Conservation (phyloP, 2,113 vertebrate species). For the Cichladusa arquata region DNA sequence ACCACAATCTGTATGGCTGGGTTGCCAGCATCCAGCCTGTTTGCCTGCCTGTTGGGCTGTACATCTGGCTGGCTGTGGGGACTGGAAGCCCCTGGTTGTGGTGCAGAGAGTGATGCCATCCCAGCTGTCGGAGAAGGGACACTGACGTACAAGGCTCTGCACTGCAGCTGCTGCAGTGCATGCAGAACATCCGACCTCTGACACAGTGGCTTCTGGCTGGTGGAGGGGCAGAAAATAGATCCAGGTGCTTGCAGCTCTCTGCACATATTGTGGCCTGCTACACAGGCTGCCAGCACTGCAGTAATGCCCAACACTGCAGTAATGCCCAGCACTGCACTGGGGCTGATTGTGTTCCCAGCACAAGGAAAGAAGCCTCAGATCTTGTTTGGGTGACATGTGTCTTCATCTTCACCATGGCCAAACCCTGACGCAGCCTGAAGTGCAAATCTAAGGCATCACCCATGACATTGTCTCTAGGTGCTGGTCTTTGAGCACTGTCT, state of each 20-base stretch:
- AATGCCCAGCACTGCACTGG: not conserved
- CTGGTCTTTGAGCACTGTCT: accelerated
- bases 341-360: accelerated
- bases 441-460: not conserved
- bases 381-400: not conserved
- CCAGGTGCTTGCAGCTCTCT: not conserved
- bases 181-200: accelerated
- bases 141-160: accelerated
- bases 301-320: not conserved
- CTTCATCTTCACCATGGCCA: not conserved
- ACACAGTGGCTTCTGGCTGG: not conserved
- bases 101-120: not conserved
- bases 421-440: not conserved
- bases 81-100: not conserved
- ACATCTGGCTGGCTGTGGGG: not conserved
- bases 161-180: accelerated
- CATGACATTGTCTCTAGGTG: not conserved
- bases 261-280: not conserved
- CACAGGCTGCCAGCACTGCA: not conserved
- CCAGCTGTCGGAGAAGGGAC: not conserved
- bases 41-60: not conserved
- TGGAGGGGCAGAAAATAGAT: not conserved
- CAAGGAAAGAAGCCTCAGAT: not conserved
- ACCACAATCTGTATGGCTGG: not conserved
- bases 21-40: not conserved